Conservation (phyloP, 2,113 vertebrate species). For the Acrocephalus arundinaceus region DNA sequence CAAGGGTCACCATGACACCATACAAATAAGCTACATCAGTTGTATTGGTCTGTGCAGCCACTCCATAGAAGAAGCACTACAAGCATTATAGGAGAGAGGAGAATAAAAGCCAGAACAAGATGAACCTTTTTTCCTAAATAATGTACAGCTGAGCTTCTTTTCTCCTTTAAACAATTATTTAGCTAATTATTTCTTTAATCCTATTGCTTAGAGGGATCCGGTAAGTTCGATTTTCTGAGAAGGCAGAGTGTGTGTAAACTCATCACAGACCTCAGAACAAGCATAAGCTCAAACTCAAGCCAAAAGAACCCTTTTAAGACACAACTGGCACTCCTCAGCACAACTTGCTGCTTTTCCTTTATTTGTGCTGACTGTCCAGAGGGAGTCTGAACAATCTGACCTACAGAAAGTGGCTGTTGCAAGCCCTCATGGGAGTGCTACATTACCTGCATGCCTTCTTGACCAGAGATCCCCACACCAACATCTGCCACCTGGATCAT, state of each 20-base stretch:
- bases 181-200: neutral
- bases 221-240: neutral
- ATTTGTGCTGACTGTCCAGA: neutral
- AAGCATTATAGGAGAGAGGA: neutral
- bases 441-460: constrained; percentile 98
- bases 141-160: neutral
- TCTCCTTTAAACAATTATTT: neutral
- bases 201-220: neutral
- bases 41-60: neutral
- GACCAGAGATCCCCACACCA: constrained; percentile 96
- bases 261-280: neutral
- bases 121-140: neutral
- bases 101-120: neutral
- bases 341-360: neutral
- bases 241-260: neutral
- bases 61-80: neutral
- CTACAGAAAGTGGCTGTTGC: neutral
- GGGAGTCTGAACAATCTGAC: neutral
- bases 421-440: neutral
- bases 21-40: neutral
- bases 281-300: neutral
- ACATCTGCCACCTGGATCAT: constrained; percentile 99
- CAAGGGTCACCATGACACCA: neutral
- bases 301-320: neutral
- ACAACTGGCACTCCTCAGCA: neutral